These are phyloP conservation scores for Lineus longissimus DNA, from an alignment of 1,140 invertebrate genomes.

Conservation along the genomic window DNA sequence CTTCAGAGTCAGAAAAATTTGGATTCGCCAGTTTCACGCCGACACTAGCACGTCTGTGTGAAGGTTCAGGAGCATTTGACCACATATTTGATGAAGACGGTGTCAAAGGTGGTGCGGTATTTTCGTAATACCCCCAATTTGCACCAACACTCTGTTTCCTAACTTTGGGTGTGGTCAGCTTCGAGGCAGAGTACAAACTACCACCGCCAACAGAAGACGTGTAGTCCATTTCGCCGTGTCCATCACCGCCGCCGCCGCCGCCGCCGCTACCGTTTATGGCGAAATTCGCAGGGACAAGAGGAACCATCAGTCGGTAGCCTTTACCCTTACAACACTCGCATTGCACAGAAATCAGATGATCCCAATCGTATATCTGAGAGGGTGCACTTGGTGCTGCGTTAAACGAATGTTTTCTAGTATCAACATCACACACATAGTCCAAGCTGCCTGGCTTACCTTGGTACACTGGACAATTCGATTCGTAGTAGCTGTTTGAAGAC, in stretches of 20 bases:
- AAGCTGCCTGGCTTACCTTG: not conserved
- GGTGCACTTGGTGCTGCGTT: not conserved
- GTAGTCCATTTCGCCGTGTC: not conserved
- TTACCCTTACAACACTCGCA: conserved; percentile 1
- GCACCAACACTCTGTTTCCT: too few species aligned
- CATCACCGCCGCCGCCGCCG: not conserved
- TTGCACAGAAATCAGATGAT: not conserved
- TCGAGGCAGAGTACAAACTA: too few species aligned
- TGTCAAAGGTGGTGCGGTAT: not conserved
- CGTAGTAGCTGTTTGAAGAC: not conserved
- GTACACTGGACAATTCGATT: not conserved
- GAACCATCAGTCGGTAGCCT: not conserved
- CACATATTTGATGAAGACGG: not conserved
- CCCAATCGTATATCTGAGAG: not conserved
- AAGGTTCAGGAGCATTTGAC: not conserved
- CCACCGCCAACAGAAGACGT: not conserved
- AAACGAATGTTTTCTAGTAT: not conserved
- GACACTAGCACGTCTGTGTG: not conserved
- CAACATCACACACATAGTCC: not conserved
- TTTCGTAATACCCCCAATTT: not conserved
- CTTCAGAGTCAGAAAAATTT: too few species aligned
- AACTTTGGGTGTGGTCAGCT: too few species aligned
- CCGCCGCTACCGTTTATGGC: not conserved
- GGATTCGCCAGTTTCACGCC: not conserved
- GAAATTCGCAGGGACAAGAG: not conserved